Evolutionary conservation across 2,888 invertebrate genomes (phyloP), one percentile per base, ranked within the genome.

Genomic region (Dexiosoma caninum): DNA sequence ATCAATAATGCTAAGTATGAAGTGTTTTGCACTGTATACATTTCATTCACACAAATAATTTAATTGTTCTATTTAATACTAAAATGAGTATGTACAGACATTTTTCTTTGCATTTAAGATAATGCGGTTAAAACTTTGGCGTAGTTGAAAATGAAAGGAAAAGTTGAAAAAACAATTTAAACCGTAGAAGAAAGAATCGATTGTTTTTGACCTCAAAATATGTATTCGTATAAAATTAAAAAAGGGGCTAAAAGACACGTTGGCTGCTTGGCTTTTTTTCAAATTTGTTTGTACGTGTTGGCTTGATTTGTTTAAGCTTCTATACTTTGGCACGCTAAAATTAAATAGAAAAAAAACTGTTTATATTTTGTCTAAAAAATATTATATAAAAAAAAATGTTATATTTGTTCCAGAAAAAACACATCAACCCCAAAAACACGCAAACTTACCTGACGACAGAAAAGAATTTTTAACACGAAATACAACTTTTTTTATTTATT

Each of bases 151-250:
- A 40, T 37, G 46, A 71, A 66, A 44, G 21, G 30, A 77, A 62
- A 66, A 32, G 19, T 74, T 21, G n/a, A 6, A 9, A 32, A 62
- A 0, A 32, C 16, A 55, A 49, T n/a, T n/a, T n/a, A n/a, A n/a
- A 30, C 40, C 62, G 35, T 57, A 14, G 16, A 62, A n/a, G 4
- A 27, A 80, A 80, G 76, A 80, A 80, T 80, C 80, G 80, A 80
- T 80, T 80, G 80, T 76, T 80, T 80, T 80, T 80, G 80, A 80
- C 80, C 80, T 80, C 80, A 80, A 80, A 80, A 67, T 72, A 79
- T 40, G 37, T 62, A 55, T 0, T 64, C 59, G 49, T 64, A 19
- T 37, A 75, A 59, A 64, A 49, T 23, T 40, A 49, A 30, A 32
- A 16, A 23, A 12, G 6, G 7, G 19, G 37, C 14, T 40, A 69